Conservation (phyloP, 2,888 invertebrate genomes). For the Trachelus troglodyta region DNA sequence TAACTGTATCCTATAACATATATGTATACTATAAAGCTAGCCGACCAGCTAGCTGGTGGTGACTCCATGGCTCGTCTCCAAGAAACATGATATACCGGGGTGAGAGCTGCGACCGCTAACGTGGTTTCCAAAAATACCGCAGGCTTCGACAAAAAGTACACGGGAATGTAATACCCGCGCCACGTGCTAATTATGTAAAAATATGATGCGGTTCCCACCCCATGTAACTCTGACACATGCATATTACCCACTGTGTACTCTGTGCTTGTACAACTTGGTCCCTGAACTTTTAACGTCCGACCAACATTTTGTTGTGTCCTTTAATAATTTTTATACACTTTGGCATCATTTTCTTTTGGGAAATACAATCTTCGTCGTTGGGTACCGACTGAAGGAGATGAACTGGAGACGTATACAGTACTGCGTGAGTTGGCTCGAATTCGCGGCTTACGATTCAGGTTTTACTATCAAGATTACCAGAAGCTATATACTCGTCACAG, state of each 20-base stretch:
- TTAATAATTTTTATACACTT: not conserved
- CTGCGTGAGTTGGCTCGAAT: not conserved
- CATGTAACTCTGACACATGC: not conserved
- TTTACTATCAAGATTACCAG: not conserved
- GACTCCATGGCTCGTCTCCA: slow-evolving; percentile 57
- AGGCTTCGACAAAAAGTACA: slow-evolving; percentile 56
- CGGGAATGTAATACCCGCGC: slow-evolving; percentile 42
- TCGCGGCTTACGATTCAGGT: not conserved
- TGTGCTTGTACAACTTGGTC: not conserved
- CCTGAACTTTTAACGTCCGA: not conserved
- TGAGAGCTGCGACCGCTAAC: slow-evolving; percentile 47
- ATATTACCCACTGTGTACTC: not conserved
- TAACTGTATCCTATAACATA: not conserved
- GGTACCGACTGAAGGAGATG: not conserved
- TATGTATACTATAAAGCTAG: not conserved
- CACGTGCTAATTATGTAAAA: slow-evolving; percentile 66
- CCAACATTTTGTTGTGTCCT: not conserved
- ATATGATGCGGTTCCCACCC: slow-evolving; percentile 57
- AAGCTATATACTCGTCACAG: slow-evolving; percentile 14
- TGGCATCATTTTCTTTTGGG: not conserved
- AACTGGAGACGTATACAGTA: not conserved
- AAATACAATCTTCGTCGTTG: not conserved
- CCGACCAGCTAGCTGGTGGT: slow-evolving; percentile 24
- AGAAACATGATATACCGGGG: slow-evolving; percentile 63
- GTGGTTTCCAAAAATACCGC: slow-evolving; percentile 65